Conservation (phyloP, 2,888 invertebrate genomes). For the Dendrolimus pini region DNA sequence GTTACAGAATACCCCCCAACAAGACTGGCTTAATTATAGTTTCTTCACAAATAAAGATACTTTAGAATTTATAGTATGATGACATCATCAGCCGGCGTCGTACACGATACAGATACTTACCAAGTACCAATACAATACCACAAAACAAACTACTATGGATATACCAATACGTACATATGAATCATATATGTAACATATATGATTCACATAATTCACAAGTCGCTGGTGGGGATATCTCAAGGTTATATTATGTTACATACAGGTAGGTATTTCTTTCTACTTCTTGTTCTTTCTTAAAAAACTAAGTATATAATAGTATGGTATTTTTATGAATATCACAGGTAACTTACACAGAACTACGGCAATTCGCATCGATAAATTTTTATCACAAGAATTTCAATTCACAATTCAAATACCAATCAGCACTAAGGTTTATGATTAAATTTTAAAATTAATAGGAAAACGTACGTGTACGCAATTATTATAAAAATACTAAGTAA, state of each 20-base stretch:
- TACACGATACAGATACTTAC: background rate
- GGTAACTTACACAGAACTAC: constrained; percentile 8
- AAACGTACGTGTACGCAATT: no score
- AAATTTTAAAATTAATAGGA: background rate
- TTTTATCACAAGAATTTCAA: constrained; percentile 2
- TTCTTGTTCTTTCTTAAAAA: no score
- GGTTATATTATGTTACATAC: background rate
- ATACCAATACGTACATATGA: background rate
- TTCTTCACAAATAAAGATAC: no score
- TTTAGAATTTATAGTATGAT: constrained; percentile 2
- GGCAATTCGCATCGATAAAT: constrained; percentile 8
- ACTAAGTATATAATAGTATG: no score
- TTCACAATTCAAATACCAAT: background rate
- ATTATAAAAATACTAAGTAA: no score
- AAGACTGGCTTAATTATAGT: background rate
- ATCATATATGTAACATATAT: background rate
- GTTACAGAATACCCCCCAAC: no score
- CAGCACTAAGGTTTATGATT: background rate
- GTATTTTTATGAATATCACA: background rate
- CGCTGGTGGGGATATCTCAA: background rate
- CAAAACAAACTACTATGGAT: no score
- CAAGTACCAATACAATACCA: no score
- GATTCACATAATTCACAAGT: no score
- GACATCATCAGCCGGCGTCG: constrained; percentile 12
- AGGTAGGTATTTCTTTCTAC: no score